Conservation (phyloP, 2,888 invertebrate species). For the Lasioglossum zephyrum region DNA sequence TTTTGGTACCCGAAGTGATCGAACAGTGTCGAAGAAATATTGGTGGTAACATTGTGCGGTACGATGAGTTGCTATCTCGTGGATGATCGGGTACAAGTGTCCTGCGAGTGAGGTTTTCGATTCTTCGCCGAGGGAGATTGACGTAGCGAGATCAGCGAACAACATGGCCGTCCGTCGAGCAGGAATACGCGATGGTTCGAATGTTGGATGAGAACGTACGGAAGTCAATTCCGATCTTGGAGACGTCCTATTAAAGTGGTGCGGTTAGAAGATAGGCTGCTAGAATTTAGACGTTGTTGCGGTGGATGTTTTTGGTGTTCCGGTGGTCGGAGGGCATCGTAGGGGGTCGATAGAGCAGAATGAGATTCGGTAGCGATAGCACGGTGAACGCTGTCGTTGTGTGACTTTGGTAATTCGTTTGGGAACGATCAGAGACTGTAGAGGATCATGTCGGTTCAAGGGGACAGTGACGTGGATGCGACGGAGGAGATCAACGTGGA, state of each 20-base stretch:
- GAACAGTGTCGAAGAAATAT: constrained; percentile 9
- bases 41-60: constrained; percentile 8
- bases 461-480: constrained; percentile 81
- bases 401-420: neutral
- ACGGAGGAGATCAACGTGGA: constrained; percentile 83
- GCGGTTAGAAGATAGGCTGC: neutral
- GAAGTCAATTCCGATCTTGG: neutral
- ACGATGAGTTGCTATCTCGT: neutral
- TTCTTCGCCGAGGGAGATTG: neutral
- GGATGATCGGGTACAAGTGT: constrained; percentile 23
- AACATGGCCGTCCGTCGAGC: constrained; percentile 44
- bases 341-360: constrained; percentile 18
- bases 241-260: neutral
- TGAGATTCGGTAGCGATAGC: constrained; percentile 3
- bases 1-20: constrained; percentile 11
- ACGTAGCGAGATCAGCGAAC: neutral
- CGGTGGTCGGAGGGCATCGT: neutral
- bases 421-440: neutral
- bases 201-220: neutral
- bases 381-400: neutral
- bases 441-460: constrained; percentile 79
- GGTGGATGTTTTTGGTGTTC: neutral
- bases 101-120: neutral
- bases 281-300: neutral
- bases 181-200: neutral